Base-by-base conservation (phyloP, 1,140 invertebrate genomes). In the Laupala kohalensis region DNA sequence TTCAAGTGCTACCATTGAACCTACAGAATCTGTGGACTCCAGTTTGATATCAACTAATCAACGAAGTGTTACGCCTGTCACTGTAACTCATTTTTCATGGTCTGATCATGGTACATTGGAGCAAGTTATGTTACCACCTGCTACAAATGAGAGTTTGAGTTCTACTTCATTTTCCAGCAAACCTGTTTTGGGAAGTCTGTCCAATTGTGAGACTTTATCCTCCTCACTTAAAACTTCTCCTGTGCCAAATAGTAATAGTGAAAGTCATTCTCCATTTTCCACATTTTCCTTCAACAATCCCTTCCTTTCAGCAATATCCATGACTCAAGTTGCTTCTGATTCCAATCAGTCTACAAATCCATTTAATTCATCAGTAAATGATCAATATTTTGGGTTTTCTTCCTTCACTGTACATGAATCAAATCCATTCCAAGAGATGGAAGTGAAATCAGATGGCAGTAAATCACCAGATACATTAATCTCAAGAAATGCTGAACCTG, bases 21-120 rank as follows among this genome's bases (percentile, higher is more conserved):
- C 24, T 68, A 5, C 67, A 15, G n/a, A 27, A n/a, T 29, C 27
- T 27, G 64, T 19, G 9, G 71, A 72, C 15, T 4, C 53, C 4
- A 25, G 30, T 68, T 19, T 28, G 5, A 37, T n/a, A 64, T 19
- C 19, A n/a, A 37, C 6, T 28, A 62, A 69, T 71, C 75, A 70
- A 71, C 75, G 80, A 62, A 80, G 78, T 67, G 75, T 78, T 6
- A 81, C 80, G 15, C 82, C 84, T 0, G 84, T 86, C 13, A 85
- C 84, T 15, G 82, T 86, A 3, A 85, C 84, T 0, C 85, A 85
- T 76, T 86, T 85, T 72, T 81, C 82, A 6, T 81, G 82, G 73
- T 81, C 81, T 27, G 81, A 83, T 70, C 75, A 76, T 66, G 84
- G 84, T 9, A 81, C 82, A 76, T 75, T 85, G 69, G 83, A 84